Conservation (phyloP, 2,113 vertebrate species). For the Notothenia rossii region DNA sequence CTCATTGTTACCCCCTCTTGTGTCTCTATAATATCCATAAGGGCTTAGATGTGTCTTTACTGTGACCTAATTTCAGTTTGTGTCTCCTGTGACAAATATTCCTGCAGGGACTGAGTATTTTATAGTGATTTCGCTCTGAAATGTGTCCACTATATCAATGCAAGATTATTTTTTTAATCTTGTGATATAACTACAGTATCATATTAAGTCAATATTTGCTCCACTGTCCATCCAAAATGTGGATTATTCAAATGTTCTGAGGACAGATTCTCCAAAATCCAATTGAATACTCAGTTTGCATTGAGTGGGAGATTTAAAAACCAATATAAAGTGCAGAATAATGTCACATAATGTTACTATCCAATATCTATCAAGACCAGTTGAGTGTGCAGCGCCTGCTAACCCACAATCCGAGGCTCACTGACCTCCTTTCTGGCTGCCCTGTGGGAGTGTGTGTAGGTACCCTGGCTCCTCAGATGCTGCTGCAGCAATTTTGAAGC, state of each 20-base stretch:
- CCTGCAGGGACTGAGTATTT: background rate
- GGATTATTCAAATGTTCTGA: background rate
- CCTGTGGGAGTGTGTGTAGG: conserved; percentile 53
- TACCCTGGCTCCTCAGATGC: conserved; percentile 27
- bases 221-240: background rate
- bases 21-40: conserved; percentile 10
- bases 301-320: background rate
- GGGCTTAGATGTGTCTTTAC: conserved; percentile 26
- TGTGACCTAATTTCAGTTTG: conserved; percentile 62
- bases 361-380: background rate
- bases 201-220: background rate
- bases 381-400: conserved; percentile 45
- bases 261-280: background rate
- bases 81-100: background rate
- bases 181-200: background rate
- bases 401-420: conserved; percentile 74
- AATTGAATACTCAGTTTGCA: background rate
- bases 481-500: conserved; percentile 16
- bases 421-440: conserved; percentile 73
- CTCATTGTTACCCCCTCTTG: conserved; percentile 30
- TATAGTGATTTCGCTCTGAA: background rate
- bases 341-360: background rate
- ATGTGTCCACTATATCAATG: background rate
- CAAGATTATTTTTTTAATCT: background rate
- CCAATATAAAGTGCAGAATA: background rate